Evolutionary conservation across 2,797 vertebrate genomes (phyloP), one percentile per base, ranked within the genome.

Genomic region (Phyllotis vaccarum): DNA sequence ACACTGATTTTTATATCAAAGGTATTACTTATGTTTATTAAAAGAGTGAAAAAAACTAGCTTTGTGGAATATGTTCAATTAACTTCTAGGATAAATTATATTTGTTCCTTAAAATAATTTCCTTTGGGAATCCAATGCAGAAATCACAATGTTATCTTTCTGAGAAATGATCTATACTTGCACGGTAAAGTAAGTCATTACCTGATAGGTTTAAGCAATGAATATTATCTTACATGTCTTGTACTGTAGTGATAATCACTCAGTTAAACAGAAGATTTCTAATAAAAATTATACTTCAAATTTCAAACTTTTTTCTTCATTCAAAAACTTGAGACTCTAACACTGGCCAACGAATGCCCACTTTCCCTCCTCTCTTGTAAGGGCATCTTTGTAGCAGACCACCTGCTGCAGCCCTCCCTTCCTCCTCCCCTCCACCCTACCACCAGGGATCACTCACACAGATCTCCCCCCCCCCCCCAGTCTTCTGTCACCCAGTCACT

Each of bases 1-100:
- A 97, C 91, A 98, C 72, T 98, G 95, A 98, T 92, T 98, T 98
- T 98, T 93, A 96, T 95, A 97, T 98, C 94, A 98, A 98, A 98
- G 90, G 75, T 97, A 96, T 83, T 95, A 92, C 86, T 97, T 97
- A 96, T 96, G 97, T 92, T 93, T 94, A 97, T 90, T 96, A 56
- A 96, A 97, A 98, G 97, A 95, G 74, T 97, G 66, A 97, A 82
- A 96, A 93, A 97, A 97, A 93, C 81, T 96, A 95, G 83, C 75
- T 97, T 78, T 0, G 29, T 54, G 60, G 89, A 86, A 94, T 96
- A 95, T 62, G 83, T 98, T 97, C 95, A 98, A 98, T 98, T 98
- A 98, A 97, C 96, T 98, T 95, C 87, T 86, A 98, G 97, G 89
- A 97, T 97, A 97, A 98, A 97, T 98, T 97, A 92, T 97, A 94